Evolutionary conservation across 2,113 vertebrate species (phyloP), one percentile per base, ranked within the genome.

Genomic region (Fukomys damarensis): DNA sequence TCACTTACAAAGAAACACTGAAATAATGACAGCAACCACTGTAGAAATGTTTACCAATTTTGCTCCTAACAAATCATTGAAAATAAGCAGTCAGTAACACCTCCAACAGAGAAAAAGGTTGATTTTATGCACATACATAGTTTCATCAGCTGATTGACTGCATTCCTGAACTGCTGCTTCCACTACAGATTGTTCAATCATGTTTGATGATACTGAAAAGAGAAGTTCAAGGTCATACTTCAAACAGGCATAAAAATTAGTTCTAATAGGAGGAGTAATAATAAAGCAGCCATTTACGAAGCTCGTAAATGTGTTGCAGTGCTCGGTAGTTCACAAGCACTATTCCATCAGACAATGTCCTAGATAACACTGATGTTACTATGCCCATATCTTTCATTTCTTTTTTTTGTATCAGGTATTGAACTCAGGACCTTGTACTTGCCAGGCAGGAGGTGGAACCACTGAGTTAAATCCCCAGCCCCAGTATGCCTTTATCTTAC

Each of bases 81-180:
- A 95, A 96, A 70, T 3, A 86, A 63, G n/a, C 11, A 63, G n/a
- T 86, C 22, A 85, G 28, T 6, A 88, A 82, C 30, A 56, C 22
- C 22, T 79, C 82, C 3, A 52, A 6, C 30, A 41, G 28, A 4
- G 0, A 1, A 61, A 28, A 70, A 74, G 85, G 74, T 86, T 38
- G 0, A 1, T 13, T 86, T 80, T 24, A 41, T 74, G 91, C 76
- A 98, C 99, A 63, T 98, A 99, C 99, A 99, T 98, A 2, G 98
- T 98, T 98, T 99, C 99, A 95, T 99, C 99, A 20, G 98, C 98
- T 0, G 99, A 98, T 95, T 99, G 99, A 97, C 99, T 99, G 98
- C 99, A 99, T 97, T 99, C 99, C 95, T 99, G 99, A 22, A 99
- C 98, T 0, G 99, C 99, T 41, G 93, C 97, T 97, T 99, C 99